Evolutionary conservation across 2,888 invertebrate genomes (phyloP).

Genomic region (Tortricodes alternella): DNA sequence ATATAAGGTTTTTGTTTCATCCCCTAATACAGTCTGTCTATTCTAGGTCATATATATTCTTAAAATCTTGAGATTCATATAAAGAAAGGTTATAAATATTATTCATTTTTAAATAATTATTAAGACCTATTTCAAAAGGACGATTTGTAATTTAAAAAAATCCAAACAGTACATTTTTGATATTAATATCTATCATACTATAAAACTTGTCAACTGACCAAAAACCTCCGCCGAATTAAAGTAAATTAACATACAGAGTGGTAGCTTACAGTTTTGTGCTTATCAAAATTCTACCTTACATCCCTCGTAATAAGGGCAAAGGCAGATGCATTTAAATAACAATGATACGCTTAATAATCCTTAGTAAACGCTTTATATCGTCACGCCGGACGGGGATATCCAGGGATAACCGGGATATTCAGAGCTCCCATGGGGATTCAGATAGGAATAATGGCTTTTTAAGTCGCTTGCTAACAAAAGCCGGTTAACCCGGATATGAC

Average conservation of each 20-base stretch:
- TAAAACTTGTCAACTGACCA: background rate
- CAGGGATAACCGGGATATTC: constrained; percentile 2
- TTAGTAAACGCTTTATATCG: constrained; percentile 12
- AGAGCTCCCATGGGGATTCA: constrained; percentile 1
- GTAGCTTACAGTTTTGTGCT: background rate
- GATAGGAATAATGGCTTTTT: constrained; percentile 22
- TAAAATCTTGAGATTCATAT: too few relatives aligned
- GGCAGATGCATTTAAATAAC: background rate
- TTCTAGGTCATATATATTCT: too few relatives aligned
- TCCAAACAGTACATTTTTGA: too few relatives aligned
- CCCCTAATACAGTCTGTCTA: too few relatives aligned
- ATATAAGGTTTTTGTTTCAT: too few relatives aligned
- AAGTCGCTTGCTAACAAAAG: constrained; percentile 15
- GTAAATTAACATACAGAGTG: background rate
- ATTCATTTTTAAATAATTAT: too few relatives aligned
- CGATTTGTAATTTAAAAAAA: too few relatives aligned
- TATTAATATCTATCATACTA: too few relatives aligned
- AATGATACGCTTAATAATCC: constrained; percentile 13
- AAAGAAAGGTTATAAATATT: too few relatives aligned
- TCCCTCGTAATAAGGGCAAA: background rate
- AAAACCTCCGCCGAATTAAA: background rate
- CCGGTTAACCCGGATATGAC: constrained; percentile 4
- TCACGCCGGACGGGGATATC: constrained; percentile 1
- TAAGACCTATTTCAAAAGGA: too few relatives aligned
- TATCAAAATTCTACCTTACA: background rate